These are phyloP conservation scores for Saturnia pavonia DNA, from an alignment of 2,888 invertebrate genomes.

Conservation along the genomic window DNA sequence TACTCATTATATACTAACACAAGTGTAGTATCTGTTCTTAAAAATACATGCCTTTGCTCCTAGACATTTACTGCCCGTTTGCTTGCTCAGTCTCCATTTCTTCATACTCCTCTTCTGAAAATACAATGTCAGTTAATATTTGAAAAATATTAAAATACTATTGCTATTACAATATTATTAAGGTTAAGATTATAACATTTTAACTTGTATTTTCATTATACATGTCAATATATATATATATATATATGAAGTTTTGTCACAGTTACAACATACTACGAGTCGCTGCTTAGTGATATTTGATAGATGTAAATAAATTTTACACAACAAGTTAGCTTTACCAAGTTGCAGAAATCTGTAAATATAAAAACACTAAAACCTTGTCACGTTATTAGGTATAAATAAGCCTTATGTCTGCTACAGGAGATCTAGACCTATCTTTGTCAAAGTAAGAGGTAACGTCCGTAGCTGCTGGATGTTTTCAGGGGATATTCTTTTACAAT, in stretches of 20 bases:
- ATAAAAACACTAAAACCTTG: not conserved
- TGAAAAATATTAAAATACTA: not conserved
- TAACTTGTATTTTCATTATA: not conserved
- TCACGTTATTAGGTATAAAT: not conserved
- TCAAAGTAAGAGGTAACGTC: not conserved
- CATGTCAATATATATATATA: too few relatives aligned
- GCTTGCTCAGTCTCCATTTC: constrained; percentile 75
- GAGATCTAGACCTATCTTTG: not conserved
- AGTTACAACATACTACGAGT: too few relatives aligned
- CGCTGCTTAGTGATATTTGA: not conserved
- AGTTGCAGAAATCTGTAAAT: not conserved
- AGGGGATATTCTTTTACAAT: too few relatives aligned
- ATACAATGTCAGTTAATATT: constrained; percentile 36
- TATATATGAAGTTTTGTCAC: too few relatives aligned
- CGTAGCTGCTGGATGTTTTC: too few relatives aligned
- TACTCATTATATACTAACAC: constrained; percentile 17
- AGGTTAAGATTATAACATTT: not conserved
- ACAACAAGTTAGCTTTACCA: not conserved
- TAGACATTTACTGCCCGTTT: constrained; percentile 56
- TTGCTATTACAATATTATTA: not conserved
- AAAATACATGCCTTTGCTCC: constrained; percentile 29
- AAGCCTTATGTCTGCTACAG: not conserved
- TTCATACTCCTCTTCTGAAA: constrained; percentile 76
- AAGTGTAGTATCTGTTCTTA: constrained; percentile 42
- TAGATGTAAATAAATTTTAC: not conserved